phyloP scores from a whole-genome alignment of 2,888 invertebrate genomes.

The Ischnura elegans region DNA sequence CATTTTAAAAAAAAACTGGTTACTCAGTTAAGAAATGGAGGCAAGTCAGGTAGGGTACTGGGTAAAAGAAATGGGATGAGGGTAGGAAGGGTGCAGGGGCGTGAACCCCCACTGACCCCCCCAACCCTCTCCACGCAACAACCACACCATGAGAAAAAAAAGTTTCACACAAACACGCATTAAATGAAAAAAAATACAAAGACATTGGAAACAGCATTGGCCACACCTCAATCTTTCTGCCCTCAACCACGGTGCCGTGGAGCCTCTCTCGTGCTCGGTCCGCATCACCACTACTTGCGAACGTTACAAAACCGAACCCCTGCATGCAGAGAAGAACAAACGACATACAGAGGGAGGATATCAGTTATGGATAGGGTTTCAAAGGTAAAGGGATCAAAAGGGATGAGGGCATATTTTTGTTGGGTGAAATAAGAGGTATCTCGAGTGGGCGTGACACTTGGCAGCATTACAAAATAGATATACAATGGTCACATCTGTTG shows the following conservation, averaged over 20 bases:
- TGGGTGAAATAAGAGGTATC: slow-evolving; percentile 60
- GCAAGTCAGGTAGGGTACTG: not conserved
- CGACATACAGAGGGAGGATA: slow-evolving; percentile 67
- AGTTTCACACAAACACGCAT: slow-evolving; percentile 54
- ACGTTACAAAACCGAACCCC: slow-evolving; percentile 99
- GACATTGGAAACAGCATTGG: slow-evolving; percentile 67
- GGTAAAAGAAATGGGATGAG: slow-evolving; percentile 34
- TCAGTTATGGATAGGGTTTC: slow-evolving; percentile 48
- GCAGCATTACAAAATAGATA: slow-evolving; percentile 65
- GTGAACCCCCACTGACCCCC: slow-evolving; percentile 47
- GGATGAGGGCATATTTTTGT: slow-evolving; percentile 44
- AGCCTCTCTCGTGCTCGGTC: slow-evolving; percentile 99
- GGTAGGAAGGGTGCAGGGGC: slow-evolving; percentile 36
- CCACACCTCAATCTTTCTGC: slow-evolving; percentile 99
- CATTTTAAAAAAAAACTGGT: not conserved
- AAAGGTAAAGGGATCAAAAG: slow-evolving; percentile 25
- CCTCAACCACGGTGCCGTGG: slow-evolving; percentile 99
- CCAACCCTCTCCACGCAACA: slow-evolving; percentile 64
- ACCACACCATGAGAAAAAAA: slow-evolving; percentile 55
- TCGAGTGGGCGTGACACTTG: slow-evolving; percentile 65
- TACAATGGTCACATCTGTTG: slow-evolving; percentile 64
- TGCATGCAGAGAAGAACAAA: slow-evolving; percentile 86
- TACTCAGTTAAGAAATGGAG: slow-evolving; percentile 28
- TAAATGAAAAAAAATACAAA: slow-evolving; percentile 62
- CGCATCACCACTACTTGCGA: slow-evolving; percentile 99